Conservation (phyloP, 2,113 vertebrate genomes). For the Physeter macrocephalus region DNA sequence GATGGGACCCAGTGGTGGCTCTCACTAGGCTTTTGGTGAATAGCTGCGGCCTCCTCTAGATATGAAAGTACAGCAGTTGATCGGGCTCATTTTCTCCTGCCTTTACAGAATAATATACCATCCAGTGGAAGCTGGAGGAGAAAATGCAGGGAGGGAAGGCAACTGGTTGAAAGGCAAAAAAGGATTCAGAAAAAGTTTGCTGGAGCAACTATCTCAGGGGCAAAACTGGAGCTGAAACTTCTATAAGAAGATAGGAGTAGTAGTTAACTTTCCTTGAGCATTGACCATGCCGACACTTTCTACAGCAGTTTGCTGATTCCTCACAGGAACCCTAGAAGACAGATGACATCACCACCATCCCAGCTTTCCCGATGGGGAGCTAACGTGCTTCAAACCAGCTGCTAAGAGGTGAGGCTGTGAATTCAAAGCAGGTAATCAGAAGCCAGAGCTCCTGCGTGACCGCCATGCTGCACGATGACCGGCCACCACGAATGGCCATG, state of each 20-base stretch:
- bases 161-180: neutral
- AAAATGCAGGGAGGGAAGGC: neutral
- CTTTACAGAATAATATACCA: neutral
- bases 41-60: neutral
- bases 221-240: neutral
- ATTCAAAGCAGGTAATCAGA: neutral
- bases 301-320: neutral
- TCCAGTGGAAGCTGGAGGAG: neutral
- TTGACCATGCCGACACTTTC: neutral
- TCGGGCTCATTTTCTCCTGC: neutral
- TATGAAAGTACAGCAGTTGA: too few relatives aligned
- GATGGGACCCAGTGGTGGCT: neutral
- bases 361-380: neutral
- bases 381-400: neutral
- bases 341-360: neutral
- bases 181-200: neutral
- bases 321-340: neutral
- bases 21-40: neutral
- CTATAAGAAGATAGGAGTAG: neutral
- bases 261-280: neutral
- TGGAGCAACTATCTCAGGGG: neutral
- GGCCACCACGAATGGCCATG: neutral
- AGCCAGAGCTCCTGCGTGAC: too few relatives aligned
- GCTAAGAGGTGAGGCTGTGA: neutral
- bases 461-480: rapidly evolving